Conservation (phyloP, 2,797 vertebrate genomes). For the Sebastes nivosus region DNA sequence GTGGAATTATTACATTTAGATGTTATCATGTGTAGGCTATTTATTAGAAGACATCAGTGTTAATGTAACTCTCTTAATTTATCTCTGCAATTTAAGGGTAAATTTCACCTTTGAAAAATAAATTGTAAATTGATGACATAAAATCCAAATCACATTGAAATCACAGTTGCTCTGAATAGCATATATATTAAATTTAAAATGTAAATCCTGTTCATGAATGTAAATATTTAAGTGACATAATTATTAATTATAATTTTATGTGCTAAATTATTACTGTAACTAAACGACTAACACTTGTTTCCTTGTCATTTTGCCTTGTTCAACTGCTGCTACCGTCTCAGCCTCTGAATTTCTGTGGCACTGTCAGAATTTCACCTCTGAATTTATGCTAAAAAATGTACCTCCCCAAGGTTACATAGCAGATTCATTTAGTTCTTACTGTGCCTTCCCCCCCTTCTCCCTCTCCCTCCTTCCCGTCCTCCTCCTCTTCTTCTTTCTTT, state of each 20-base stretch:
- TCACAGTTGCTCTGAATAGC: background rate
- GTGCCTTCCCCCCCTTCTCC: constrained; percentile 25
- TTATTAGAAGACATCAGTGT: constrained; percentile 56
- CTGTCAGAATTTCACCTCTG: constrained; percentile 44
- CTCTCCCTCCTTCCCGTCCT: constrained; percentile 42
- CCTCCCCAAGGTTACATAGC: constrained; percentile 80
- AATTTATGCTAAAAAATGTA: constrained; percentile 67
- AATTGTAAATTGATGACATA: background rate
- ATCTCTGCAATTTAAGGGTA: background rate
- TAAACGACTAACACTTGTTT: background rate
- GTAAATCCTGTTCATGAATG: background rate
- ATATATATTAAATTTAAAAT: background rate
- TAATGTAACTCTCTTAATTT: constrained; percentile 81
- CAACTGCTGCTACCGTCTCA: constrained; percentile 19
- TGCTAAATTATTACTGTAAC: background rate
- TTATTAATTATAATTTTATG: background rate
- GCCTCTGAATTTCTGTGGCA: background rate
- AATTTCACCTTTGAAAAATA: background rate
- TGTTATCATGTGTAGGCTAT: background rate
- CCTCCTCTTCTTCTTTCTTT: constrained; percentile 80
- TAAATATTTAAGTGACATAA: background rate
- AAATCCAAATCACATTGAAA: background rate
- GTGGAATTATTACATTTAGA: background rate
- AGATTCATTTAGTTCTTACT: constrained; percentile 75
- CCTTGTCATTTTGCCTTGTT: constrained; percentile 17